phyloP scores from a whole-genome alignment of 2,888 invertebrate species.

The Callosobruchus maculatus region DNA sequence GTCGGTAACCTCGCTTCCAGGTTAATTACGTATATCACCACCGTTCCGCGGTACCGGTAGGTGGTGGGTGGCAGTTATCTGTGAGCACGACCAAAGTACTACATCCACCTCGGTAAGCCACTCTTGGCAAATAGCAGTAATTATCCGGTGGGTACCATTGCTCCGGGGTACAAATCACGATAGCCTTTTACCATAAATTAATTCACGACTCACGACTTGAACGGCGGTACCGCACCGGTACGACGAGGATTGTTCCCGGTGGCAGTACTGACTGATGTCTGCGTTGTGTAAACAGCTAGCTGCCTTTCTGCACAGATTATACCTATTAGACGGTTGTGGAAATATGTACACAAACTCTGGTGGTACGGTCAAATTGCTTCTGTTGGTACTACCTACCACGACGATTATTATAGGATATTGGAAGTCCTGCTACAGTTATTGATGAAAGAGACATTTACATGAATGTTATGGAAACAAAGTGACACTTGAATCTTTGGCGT shows the following conservation, averaged over 20 bases:
- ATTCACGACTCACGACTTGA: neutral
- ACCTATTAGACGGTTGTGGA: neutral
- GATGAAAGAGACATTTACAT: no score
- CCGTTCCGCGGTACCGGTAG: neutral
- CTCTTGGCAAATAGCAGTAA: conserved; percentile 34
- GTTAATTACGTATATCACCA: neutral
- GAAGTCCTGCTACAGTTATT: neutral
- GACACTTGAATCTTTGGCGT: no score
- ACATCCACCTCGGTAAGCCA: conserved; percentile 1
- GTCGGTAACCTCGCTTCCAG: neutral
- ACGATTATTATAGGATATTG: neutral
- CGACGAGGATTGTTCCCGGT: neutral
- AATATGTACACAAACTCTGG: neutral
- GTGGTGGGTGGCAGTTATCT: neutral
- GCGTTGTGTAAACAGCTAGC: neutral
- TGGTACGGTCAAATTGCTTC: neutral
- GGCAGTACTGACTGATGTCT: neutral
- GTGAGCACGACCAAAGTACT: neutral
- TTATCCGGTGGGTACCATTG: conserved; percentile 30
- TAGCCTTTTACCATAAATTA: conserved; percentile 27
- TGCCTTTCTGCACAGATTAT: neutral
- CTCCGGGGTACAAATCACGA: conserved; percentile 29
- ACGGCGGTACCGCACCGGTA: neutral
- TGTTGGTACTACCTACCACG: neutral
- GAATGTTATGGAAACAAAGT: no score